Percentiles rank a stretch among this genome's conserved stretches.
These are phyloP conservation scores for Poecilia latipinna DNA, from an alignment of 2,113 vertebrate genomes.

Conservation along the genomic window DNA sequence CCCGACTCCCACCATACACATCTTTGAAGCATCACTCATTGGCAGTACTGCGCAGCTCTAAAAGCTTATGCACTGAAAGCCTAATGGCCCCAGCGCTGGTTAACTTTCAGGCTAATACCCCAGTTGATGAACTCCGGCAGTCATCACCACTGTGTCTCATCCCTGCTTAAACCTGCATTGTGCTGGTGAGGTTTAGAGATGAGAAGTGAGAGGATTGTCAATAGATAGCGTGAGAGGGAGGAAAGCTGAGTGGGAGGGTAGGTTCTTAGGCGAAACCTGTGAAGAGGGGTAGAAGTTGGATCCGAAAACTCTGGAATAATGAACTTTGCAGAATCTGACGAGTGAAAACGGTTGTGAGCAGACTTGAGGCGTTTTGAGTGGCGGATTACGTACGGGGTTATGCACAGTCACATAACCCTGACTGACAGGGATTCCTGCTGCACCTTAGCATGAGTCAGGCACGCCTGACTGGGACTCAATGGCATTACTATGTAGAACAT, in stretches of 20 bases:
- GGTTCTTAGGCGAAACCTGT: slow-evolving; percentile 33
- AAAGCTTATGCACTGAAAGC: slow-evolving; percentile 67
- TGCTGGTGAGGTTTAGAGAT: slow-evolving; percentile 57
- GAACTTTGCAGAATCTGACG: slow-evolving; percentile 5
- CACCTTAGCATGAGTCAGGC: slow-evolving; percentile 21
- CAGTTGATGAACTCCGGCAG: slow-evolving; percentile 63
- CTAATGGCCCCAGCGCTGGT: slow-evolving; percentile 60
- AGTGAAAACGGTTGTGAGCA: neutral
- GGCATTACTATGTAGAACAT: slow-evolving; percentile 25
- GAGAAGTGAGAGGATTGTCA: slow-evolving; percentile 57
- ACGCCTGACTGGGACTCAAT: slow-evolving; percentile 20
- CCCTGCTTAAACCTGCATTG: slow-evolving; percentile 60
- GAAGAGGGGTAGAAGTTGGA: slow-evolving; percentile 6
- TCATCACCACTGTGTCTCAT: slow-evolving; percentile 56
- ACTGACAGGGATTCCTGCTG: slow-evolving; percentile 24
- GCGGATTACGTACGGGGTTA: slow-evolving; percentile 43
- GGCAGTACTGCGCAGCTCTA: slow-evolving; percentile 42
- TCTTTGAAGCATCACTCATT: slow-evolving; percentile 69
- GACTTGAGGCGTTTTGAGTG: slow-evolving; percentile 20
- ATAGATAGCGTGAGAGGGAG: slow-evolving; percentile 40
- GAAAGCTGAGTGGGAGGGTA: slow-evolving; percentile 11
- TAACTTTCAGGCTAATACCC: slow-evolving; percentile 70
- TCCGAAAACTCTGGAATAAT: slow-evolving; percentile 32
- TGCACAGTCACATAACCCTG: slow-evolving; percentile 7
- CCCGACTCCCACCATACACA: slow-evolving; percentile 63